These are phyloP conservation scores for Uromys caudimaculatus DNA, from an alignment of 2,797 vertebrate species.

Conservation along the genomic window DNA sequence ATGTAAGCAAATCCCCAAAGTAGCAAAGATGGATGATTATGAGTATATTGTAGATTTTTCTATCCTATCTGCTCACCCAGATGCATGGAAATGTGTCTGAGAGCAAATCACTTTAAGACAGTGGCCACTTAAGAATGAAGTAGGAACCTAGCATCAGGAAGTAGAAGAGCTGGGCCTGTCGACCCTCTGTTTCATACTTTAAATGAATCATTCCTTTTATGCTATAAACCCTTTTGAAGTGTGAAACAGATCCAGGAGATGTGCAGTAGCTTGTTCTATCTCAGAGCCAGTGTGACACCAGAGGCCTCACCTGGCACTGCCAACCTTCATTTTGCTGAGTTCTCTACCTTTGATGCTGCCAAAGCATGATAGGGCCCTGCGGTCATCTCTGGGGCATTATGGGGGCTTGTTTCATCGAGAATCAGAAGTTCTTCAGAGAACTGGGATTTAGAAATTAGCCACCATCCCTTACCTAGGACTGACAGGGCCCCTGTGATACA, in stretches of 20 bases:
- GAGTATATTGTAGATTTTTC: neutral
- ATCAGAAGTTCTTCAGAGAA: no score
- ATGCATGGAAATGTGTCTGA: neutral
- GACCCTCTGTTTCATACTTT: neutral
- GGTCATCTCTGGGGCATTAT: neutral
- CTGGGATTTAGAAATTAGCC: neutral
- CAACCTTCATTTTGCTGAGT: neutral
- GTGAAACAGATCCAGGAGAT: neutral
- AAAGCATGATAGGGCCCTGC: no score
- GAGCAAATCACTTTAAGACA: neutral
- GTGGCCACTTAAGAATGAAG: neutral
- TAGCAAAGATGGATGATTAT: neutral
- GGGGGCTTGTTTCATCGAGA: neutral
- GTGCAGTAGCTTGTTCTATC: neutral
- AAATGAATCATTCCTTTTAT: neutral
- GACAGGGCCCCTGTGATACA: neutral
- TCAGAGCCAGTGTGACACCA: neutral
- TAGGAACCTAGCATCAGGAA: neutral
- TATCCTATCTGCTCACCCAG: neutral
- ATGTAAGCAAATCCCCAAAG: neutral
- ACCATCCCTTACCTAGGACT: neutral
- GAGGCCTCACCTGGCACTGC: fast-evolving
- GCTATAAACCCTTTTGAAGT: neutral
- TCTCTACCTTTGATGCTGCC: neutral
- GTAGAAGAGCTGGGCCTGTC: neutral